Evolutionary conservation across 2,888 invertebrate genomes (phyloP).

Genomic region (Lepidocyrtinus sp.): DNA sequence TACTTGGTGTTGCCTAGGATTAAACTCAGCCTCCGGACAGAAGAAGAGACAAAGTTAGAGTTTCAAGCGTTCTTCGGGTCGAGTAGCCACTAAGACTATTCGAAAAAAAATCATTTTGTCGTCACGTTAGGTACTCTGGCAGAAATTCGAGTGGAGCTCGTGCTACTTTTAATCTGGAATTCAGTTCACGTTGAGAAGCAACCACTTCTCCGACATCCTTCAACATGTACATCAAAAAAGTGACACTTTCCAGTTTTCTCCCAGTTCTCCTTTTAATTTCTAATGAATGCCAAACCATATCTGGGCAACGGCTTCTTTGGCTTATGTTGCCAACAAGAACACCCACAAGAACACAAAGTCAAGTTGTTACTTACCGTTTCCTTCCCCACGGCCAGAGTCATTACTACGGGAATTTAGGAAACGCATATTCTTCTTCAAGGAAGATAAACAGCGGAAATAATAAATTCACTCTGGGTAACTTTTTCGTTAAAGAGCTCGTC

Average conservation of each 20-base stretch:
- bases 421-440: neutral
- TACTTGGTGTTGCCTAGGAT: neutral
- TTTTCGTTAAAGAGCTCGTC: neutral
- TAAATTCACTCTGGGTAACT: neutral
- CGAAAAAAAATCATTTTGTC: no score
- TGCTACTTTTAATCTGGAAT: neutral
- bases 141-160: neutral
- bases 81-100: no score
- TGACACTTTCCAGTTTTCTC: slow-evolving; percentile 13
- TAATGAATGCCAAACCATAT: neutral
- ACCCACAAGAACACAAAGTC: no score
- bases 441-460: neutral
- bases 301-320: slow-evolving; percentile 18
- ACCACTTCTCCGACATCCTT: neutral
- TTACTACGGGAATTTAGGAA: neutral
- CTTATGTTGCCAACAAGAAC: neutral
- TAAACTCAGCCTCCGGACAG: no score
- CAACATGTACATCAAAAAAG: neutral
- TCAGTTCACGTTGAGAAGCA: neutral
- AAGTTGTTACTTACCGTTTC: no score
- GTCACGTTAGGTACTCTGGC: no score
- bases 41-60: no score
- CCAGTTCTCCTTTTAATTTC: neutral
- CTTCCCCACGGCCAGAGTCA: neutral
- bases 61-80: no score